These are phyloP conservation scores for Brachyalestes nurse DNA, from an alignment of 2,797 vertebrate genomes.

Conservation along the genomic window DNA sequence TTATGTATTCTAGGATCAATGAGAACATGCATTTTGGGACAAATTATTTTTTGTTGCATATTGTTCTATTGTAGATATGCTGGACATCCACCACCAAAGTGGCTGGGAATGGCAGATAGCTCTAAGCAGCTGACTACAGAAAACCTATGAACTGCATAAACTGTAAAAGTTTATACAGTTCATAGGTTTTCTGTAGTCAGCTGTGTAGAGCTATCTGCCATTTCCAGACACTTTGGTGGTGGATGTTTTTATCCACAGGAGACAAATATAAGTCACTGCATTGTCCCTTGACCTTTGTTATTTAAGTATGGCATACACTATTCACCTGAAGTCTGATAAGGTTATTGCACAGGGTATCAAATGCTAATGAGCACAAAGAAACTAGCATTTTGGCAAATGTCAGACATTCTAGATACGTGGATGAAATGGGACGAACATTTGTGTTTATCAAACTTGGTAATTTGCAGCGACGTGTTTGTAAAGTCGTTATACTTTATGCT, in stretches of 20 bases:
- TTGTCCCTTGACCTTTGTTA: conserved; percentile 43
- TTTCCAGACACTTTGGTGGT: conserved; percentile 31
- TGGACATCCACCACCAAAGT: too few relatives aligned
- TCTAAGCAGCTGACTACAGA: too few relatives aligned
- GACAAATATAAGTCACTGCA: conserved; percentile 40
- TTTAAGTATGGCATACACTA: conserved; percentile 37
- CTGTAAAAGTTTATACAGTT: not conserved
- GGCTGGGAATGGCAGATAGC: too few relatives aligned
- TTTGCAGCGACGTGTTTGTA: too few relatives aligned
- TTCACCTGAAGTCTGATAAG: conserved; percentile 44
- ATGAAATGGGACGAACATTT: not conserved
- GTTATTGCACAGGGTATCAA: conserved; percentile 27
- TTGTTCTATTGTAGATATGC: conserved; percentile 12
- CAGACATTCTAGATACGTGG: conserved; percentile 10
- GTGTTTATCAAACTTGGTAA: too few relatives aligned
- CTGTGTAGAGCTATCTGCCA: conserved; percentile 49
- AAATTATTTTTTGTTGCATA: conserved; percentile 24
- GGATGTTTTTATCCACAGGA: conserved; percentile 32
- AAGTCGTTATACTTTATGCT: too few relatives aligned
- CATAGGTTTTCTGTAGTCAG: not conserved
- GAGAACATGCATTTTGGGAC: not conserved
- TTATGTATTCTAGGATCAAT: not conserved
- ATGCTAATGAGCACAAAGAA: conserved; percentile 45
- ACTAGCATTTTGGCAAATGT: conserved; percentile 42
- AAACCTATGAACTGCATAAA: too few relatives aligned